These are phyloP conservation scores for Ceratina calcarata DNA, from an alignment of 1,140 invertebrate genomes.

Conservation along the genomic window DNA sequence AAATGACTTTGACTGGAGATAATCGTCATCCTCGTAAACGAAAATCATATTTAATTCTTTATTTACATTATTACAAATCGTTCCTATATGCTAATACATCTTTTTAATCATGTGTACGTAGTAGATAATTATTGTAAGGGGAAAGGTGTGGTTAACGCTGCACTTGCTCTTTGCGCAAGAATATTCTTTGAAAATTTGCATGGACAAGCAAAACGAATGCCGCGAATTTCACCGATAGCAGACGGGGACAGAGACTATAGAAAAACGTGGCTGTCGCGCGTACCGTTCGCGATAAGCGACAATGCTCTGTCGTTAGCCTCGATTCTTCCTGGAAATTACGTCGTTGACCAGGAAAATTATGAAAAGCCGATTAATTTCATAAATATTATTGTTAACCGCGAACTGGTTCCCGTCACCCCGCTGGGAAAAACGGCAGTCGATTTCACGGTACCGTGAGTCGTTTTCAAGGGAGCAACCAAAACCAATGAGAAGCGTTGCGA, in stretches of 20 bases:
- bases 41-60: too few species aligned
- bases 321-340: constrained; percentile 18
- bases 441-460: not conserved
- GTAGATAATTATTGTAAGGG: too few species aligned
- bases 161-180: too few species aligned
- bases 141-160: not conserved
- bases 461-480: not conserved
- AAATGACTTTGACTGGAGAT: too few species aligned
- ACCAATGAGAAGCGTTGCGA: not conserved
- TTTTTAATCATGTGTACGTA: too few species aligned
- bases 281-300: constrained; percentile 18
- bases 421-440: not conserved
- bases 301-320: constrained; percentile 17
- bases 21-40: too few species aligned
- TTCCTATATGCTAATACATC: not conserved
- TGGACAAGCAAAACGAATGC: not conserved
- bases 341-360: constrained; percentile 10
- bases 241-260: not conserved
- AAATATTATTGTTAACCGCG: not conserved
- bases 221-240: not conserved
- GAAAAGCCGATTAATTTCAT: constrained; percentile 37
- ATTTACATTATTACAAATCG: too few species aligned
- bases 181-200: not conserved
- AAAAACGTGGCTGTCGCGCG: constrained; percentile 19
- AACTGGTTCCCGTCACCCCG: not conserved